phyloP scores from a whole-genome alignment of 2,113 vertebrate genomes.

The Cyphomyrus plagiostoma region DNA sequence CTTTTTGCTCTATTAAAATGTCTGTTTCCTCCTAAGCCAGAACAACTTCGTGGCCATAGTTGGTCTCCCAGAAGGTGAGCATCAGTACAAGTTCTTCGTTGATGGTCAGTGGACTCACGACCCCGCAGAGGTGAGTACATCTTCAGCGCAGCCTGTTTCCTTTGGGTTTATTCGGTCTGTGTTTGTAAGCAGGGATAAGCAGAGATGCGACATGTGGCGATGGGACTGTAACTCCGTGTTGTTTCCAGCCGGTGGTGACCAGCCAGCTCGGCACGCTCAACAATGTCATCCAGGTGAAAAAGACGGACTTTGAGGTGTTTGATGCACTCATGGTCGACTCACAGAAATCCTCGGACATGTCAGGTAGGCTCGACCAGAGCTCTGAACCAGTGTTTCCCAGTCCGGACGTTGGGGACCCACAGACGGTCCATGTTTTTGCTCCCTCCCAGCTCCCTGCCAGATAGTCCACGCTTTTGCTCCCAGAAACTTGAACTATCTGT shows the following conservation, averaged over 20 bases:
- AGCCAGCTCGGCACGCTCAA: slow-evolving; percentile 92
- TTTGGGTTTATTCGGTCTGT: too few species aligned
- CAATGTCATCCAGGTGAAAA: slow-evolving; percentile 96
- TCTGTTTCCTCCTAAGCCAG: slow-evolving; percentile 64
- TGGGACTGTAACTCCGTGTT: not conserved
- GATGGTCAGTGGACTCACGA: slow-evolving; percentile 97
- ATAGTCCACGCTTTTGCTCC: not conserved
- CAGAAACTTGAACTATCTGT: not conserved
- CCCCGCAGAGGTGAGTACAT: slow-evolving; percentile 74
- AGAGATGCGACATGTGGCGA: not conserved
- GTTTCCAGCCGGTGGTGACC: slow-evolving; percentile 78
- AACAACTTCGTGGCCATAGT: slow-evolving; percentile 97
- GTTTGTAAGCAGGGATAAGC: not conserved
- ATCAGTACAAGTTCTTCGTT: slow-evolving; percentile 97
- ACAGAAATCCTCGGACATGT: slow-evolving; percentile 89
- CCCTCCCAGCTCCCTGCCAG: not conserved
- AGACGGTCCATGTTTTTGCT: not conserved
- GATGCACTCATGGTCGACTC: slow-evolving; percentile 98
- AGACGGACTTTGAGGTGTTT: slow-evolving; percentile 98
- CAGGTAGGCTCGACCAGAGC: slow-evolving; percentile 58
- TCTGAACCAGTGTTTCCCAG: not conserved
- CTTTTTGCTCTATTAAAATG: not conserved
- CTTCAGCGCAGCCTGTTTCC: not conserved
- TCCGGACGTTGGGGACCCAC: not conserved
- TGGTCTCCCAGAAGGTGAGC: slow-evolving; percentile 92